Conservation (phyloP, 2,888 invertebrate genomes). For the Drosophila robusta region DNA sequence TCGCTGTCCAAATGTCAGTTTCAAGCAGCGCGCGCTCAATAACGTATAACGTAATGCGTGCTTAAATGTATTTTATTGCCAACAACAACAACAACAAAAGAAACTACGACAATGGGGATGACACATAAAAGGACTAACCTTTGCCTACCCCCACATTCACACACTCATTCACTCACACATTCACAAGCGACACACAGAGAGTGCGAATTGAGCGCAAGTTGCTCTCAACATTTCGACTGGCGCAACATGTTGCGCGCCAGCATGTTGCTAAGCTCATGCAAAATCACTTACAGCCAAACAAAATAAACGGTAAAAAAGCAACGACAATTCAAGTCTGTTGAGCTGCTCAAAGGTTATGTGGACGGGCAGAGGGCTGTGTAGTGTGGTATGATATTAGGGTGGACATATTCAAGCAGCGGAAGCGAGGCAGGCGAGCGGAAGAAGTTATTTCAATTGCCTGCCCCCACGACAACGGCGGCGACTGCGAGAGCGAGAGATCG, state of each 20-base stretch:
- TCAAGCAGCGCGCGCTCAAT: slow-evolving; percentile 72
- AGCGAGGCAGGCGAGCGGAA: slow-evolving; percentile 77
- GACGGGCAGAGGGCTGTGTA: slow-evolving; percentile 5
- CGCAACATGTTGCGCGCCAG: slow-evolving; percentile 57
- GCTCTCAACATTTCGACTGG: slow-evolving; percentile 45
- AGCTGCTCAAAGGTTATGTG: slow-evolving; percentile 60
- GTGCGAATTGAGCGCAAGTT: slow-evolving; percentile 29
- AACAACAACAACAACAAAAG: slow-evolving; percentile 37
- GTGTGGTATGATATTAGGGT: slow-evolving; percentile 55
- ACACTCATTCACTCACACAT: slow-evolving; percentile 1
- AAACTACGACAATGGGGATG: slow-evolving; percentile 48
- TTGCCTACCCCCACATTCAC: slow-evolving; percentile 16
- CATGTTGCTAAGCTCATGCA: slow-evolving; percentile 62
- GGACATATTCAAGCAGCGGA: slow-evolving; percentile 79
- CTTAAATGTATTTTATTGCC: slow-evolving; percentile 81
- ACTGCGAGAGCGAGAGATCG: slow-evolving; percentile 2
- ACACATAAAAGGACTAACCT: slow-evolving; percentile 65
- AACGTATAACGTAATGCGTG: slow-evolving; percentile 78
- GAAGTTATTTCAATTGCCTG: slow-evolving; percentile 78
- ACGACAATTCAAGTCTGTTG: slow-evolving; percentile 69
- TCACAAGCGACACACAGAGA: slow-evolving; percentile 6
- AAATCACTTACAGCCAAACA: slow-evolving; percentile 70
- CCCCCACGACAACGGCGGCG: slow-evolving; percentile 47
- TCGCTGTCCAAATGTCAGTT: slow-evolving; percentile 68
- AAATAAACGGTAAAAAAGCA: slow-evolving; percentile 67